Conservation (phyloP, 2,113 vertebrate species). For the Perca flavescens region DNA sequence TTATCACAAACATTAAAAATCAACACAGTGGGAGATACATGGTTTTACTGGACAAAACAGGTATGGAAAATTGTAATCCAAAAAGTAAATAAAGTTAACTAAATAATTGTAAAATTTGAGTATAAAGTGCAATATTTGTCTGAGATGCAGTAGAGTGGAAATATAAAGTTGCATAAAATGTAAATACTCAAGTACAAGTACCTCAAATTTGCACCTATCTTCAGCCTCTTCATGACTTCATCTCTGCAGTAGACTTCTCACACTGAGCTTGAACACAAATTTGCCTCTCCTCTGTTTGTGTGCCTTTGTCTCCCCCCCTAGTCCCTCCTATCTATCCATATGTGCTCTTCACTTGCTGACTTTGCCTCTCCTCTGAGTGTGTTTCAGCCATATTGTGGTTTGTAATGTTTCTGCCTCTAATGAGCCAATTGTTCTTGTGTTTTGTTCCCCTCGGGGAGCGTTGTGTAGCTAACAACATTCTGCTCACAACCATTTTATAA, state of each 20-base stretch:
- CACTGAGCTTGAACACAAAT: constrained; percentile 41
- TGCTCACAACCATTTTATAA: constrained; percentile 78
- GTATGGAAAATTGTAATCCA: neutral
- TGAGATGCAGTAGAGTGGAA: neutral
- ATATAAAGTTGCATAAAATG: neutral
- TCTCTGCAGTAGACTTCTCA: constrained; percentile 28
- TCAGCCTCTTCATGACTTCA: constrained; percentile 15
- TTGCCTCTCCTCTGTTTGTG: constrained; percentile 31
- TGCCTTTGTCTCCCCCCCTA: constrained; percentile 23
- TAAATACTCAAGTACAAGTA: neutral
- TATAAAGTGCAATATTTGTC: neutral
- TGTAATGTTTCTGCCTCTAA: constrained; percentile 78
- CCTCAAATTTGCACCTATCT: neutral
- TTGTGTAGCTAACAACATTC: constrained; percentile 76
- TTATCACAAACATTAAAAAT: neutral
- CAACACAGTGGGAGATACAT: neutral
- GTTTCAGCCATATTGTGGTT: constrained; percentile 70
- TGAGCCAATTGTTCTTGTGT: constrained; percentile 80
- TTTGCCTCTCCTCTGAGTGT: constrained; percentile 69
- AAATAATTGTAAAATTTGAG: neutral
- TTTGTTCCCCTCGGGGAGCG: constrained; percentile 67
- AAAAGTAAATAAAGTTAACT: neutral
- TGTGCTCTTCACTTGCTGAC: constrained; percentile 62
- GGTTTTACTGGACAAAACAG: neutral
- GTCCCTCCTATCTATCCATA: constrained; percentile 65